Base-by-base conservation (phyloP, 1,140 invertebrate species). In the Choristoneura fumiferana region DNA sequence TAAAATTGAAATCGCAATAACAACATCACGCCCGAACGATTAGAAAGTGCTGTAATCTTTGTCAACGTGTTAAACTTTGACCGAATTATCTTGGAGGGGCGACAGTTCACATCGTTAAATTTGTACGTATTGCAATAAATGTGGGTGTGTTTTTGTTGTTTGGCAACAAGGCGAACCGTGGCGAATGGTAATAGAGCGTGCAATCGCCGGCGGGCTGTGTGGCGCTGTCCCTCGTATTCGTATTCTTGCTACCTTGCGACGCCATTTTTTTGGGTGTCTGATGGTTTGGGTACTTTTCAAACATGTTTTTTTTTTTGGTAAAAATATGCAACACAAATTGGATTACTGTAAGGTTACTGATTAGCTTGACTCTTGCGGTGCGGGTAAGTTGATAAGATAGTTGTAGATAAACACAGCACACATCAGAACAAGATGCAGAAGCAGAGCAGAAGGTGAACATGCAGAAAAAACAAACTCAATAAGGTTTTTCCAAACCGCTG, bases 31-130 rank as follows among this genome's bases (percentile, higher is more conserved):
- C 82, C 81, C 65, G 56, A 74, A 58, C 76, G 72, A 80, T 84
- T 83, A 77, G 72, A 70, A 76, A 76, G 62, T 73, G 39, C 40
- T 63, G 54, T 60, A 71, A 86, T 88, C 85, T 88, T 88, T 88
- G 85, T 88, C 68, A 81, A 71, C 82, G 79, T 59, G 75, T 86
- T 88, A 88, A 88, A 88, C 79, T 88, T 76, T 88, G 85, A 88
- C 85, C 83, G 83, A 85, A 85, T 88, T 85, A 88, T 72, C 69
- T 69, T 76, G 13, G 62, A 45, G 34, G 56, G 66, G 71, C 66
- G 60, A 67, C 68, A 69, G 61, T 88, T 85, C 85, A 79, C 85
- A 84, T 88, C 85, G 83, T 88, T 76, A 85, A 84, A 86, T 82
- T 76, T 70, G 86, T 72, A 82, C 73, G 71, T 80, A 79, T 78